These are phyloP conservation scores for Xylota segnis DNA, from an alignment of 2,888 invertebrate genomes.

Conservation along the genomic window DNA sequence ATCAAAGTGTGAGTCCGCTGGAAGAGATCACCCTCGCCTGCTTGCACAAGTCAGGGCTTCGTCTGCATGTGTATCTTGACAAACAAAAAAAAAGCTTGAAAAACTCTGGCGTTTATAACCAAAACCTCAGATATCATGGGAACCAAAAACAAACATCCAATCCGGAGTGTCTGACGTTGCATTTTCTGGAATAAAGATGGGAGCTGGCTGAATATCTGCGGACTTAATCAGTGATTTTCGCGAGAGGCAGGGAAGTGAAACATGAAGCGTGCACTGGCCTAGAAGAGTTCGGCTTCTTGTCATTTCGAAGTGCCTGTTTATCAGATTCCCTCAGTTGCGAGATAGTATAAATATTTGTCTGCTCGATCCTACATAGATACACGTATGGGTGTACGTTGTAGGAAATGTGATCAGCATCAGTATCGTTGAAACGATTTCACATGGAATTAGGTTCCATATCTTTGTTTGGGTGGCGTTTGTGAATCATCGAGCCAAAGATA, in stretches of 20 bases:
- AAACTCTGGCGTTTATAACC: constrained; percentile 28
- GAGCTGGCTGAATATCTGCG: constrained; percentile 9
- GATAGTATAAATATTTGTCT: background rate
- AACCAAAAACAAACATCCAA: constrained; percentile 32
- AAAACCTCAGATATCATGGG: constrained; percentile 56
- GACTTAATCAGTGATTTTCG: constrained; percentile 13
- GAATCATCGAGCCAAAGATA: constrained; percentile 29
- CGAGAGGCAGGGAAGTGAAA: constrained; percentile 14
- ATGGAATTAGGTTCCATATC: constrained; percentile 19
- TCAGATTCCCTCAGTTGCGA: constrained; percentile 20
- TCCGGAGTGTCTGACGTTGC: constrained; percentile 41
- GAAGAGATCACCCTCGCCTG: background rate
- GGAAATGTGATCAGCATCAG: constrained; percentile 61
- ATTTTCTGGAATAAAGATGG: constrained; percentile 51
- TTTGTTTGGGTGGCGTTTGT: constrained; percentile 35
- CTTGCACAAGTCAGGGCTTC: background rate
- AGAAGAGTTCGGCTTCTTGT: constrained; percentile 8
- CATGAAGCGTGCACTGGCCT: constrained; percentile 18
- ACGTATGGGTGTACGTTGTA: constrained; percentile 10
- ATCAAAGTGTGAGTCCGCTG: constrained; percentile 21
- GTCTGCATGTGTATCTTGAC: constrained; percentile 1
- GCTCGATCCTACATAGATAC: background rate
- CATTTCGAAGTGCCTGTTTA: constrained; percentile 28
- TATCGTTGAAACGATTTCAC: constrained; percentile 19
- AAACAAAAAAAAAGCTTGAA: constrained; percentile 36